Evolutionary conservation across 37 sponge, comb jelly and placozoan genomes (phyloP).

Genomic region (Theonella swinhoei): DNA sequence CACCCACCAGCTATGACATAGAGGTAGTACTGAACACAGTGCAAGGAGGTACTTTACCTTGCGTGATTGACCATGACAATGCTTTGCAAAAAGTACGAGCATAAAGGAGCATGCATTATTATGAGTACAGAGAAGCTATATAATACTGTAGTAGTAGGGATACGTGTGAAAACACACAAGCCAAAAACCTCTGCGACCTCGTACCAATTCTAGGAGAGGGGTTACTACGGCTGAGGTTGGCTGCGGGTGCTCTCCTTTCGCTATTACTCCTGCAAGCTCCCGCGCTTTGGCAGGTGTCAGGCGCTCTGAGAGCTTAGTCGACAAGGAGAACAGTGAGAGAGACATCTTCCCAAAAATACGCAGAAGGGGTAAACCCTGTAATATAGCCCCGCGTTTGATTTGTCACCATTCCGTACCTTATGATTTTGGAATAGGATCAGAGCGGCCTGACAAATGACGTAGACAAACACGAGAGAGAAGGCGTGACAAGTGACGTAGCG

Average conservation of each 20-base stretch:
- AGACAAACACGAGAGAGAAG: not conserved
- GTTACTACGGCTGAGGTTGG: slow-evolving; percentile 13
- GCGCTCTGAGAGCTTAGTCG: slow-evolving; percentile 32
- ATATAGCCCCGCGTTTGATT: too few relatives aligned
- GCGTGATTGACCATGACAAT: too few relatives aligned
- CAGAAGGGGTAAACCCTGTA: not conserved
- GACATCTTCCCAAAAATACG: slow-evolving; percentile 9
- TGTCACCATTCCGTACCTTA: not conserved
- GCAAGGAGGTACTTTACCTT: too few relatives aligned
- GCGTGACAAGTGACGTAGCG: not conserved
- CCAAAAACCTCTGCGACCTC: too few relatives aligned
- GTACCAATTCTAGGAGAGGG: slow-evolving; percentile 67
- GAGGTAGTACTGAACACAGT: too few relatives aligned
- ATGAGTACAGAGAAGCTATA: too few relatives aligned
- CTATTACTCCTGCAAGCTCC: slow-evolving; percentile 43
- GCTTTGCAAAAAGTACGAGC: too few relatives aligned
- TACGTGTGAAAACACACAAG: too few relatives aligned
- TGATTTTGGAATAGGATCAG: not conserved
- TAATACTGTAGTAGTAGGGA: too few relatives aligned
- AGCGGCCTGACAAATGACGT: not conserved
- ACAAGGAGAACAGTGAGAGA: not conserved
- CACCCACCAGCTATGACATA: slow-evolving; percentile 65
- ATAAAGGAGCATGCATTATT: too few relatives aligned
- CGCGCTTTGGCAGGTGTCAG: slow-evolving; percentile 19
- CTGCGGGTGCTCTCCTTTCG: slow-evolving; percentile 21